phyloP scores from a whole-genome alignment of 1,140 invertebrate species.

The Orchestia grillus region DNA sequence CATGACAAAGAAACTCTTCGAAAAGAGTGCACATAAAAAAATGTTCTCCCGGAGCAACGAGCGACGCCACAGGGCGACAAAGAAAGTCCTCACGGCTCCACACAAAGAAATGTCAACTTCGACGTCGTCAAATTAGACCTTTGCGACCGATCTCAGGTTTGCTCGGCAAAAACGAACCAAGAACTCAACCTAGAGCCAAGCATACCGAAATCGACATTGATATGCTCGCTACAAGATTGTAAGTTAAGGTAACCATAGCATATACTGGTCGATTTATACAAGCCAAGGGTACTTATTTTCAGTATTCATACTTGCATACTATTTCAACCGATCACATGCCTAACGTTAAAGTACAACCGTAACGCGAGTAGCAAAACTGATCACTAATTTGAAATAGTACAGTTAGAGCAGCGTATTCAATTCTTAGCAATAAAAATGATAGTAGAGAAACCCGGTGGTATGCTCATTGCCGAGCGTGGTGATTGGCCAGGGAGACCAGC shows the following conservation, averaged over 20 bases:
- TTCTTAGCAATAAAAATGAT: not conserved
- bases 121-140: slow-evolving; percentile 16
- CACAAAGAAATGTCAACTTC: slow-evolving; percentile 40
- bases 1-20: slow-evolving; percentile 48
- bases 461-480: not conserved
- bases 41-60: slow-evolving; percentile 7
- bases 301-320: not conserved
- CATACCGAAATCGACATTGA: not conserved
- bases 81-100: slow-evolving; percentile 8
- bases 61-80: not conserved
- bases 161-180: not conserved
- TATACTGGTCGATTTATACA: not conserved
- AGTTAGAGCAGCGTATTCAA: not conserved
- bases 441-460: not conserved
- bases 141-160: not conserved
- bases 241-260: not conserved
- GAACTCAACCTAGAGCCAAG: not conserved
- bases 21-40: not conserved
- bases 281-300: too few relatives aligned
- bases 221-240: not conserved
- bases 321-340: not conserved
- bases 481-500: not conserved
- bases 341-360: not conserved
- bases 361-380: not conserved
- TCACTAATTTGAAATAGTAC: not conserved